A percentile compares a stretch with the other conserved stretches of the same genome.
Conservation (phyloP, 2,797 vertebrate genomes). For the Pseudotriccus pelzelni region DNA sequence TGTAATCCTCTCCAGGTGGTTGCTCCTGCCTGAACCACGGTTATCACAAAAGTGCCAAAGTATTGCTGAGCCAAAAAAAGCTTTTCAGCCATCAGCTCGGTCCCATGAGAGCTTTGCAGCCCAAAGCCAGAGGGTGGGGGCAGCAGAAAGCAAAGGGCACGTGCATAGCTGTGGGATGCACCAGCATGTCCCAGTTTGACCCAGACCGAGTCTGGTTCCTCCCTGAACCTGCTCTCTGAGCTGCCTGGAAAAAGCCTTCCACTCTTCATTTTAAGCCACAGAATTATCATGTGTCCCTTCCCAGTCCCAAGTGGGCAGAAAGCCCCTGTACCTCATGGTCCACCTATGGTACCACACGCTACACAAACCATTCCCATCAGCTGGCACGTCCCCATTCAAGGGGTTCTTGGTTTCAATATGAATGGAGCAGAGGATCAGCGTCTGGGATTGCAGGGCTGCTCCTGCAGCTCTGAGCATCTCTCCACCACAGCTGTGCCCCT, state of each 20-base stretch:
- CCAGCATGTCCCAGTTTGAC: neutral
- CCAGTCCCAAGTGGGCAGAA: neutral
- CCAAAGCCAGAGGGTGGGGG: neutral
- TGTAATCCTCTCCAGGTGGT: neutral
- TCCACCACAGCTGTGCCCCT: fast-evolving
- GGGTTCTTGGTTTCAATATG: fast-evolving
- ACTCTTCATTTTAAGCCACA: neutral
- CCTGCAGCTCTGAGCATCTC: neutral
- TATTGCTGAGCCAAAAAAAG: neutral
- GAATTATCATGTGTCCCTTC: neutral
- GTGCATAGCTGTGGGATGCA: fast-evolving
- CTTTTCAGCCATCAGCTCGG: neutral
- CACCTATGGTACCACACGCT: fast-evolving
- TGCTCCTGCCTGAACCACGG: neutral
- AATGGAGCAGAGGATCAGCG: neutral
- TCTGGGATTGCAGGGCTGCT: fast-evolving
- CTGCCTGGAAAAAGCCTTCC: neutral
- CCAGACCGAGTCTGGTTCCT: fast-evolving
- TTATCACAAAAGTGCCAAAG: neutral
- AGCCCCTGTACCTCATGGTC: neutral
- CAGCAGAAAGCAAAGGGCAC: neutral
- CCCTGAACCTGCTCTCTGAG: neutral
- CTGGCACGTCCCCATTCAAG: neutral
- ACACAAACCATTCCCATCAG: neutral
- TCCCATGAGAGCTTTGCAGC: neutral